These are phyloP conservation scores for Notodonta dromedarius DNA, from an alignment of 2,888 invertebrate species.

Conservation along the genomic window DNA sequence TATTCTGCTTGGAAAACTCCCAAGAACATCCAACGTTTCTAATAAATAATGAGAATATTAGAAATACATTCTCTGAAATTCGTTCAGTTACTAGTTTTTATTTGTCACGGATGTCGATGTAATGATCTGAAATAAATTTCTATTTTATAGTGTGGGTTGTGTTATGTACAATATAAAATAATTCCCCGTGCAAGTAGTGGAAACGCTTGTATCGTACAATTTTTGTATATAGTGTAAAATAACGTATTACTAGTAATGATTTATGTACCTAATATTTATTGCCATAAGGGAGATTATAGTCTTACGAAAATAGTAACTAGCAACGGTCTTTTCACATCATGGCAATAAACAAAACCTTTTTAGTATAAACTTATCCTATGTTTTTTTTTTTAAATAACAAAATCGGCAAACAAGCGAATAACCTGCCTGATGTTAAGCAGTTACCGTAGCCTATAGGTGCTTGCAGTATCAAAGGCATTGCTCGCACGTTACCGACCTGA, in stretches of 20 bases:
- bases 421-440: no score
- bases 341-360: no score
- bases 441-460: no score
- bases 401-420: no score
- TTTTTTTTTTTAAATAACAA: no score
- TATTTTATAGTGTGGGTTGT: constrained; percentile 83
- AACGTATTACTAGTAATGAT: constrained; percentile 54
- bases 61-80: not conserved
- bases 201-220: constrained; percentile 73
- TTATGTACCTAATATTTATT: constrained; percentile 34
- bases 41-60: no score
- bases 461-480: no score
- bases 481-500: no score
- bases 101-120: constrained; percentile 44
- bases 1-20: not conserved
- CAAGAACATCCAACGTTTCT: not conserved
- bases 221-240: constrained; percentile 76
- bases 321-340: not conserved
- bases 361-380: no score
- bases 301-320: not conserved
- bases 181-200: constrained; percentile 72
- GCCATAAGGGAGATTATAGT: not conserved
- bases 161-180: constrained; percentile 79
- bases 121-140: constrained; percentile 52
- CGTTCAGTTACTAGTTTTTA: not conserved